These are phyloP conservation scores for Cheilosia impressa DNA, from an alignment of 2,888 invertebrate species.

Conservation along the genomic window DNA sequence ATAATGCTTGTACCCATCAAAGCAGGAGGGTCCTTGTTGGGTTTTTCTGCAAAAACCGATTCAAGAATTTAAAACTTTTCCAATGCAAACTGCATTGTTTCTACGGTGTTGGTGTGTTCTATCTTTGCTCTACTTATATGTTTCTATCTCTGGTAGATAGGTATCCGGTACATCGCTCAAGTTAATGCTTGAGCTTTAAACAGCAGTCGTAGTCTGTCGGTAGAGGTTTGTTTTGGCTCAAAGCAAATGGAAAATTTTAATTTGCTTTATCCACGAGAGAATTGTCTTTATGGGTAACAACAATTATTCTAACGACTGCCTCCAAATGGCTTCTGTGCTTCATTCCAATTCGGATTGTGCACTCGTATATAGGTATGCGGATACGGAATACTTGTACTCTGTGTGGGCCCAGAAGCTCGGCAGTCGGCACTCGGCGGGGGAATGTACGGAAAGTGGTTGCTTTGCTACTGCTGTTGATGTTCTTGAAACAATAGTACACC, in stretches of 20 bases:
- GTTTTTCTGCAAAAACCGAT: constrained; percentile 7
- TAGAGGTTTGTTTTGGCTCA: constrained; percentile 37
- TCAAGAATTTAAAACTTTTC: constrained; percentile 42
- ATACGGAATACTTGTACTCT: background rate
- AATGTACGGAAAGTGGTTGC: background rate
- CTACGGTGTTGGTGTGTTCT: constrained; percentile 9
- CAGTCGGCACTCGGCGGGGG: constrained; percentile 26
- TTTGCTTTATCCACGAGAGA: constrained; percentile 62
- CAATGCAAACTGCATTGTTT: constrained; percentile 19
- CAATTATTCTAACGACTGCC: constrained; percentile 70
- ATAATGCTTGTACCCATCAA: background rate
- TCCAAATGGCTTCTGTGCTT: constrained; percentile 53
- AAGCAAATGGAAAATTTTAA: constrained; percentile 69
- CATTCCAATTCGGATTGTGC: constrained; percentile 7
- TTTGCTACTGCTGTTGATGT: constrained; percentile 15
- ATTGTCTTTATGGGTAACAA: constrained; percentile 68
- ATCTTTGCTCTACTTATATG: constrained; percentile 2
- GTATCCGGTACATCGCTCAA: background rate
- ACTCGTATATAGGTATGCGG: background rate
- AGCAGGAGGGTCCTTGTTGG: constrained; percentile 11
- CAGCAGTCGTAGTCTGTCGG: background rate
- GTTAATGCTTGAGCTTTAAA: constrained; percentile 23
- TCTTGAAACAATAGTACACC: constrained; percentile 10
- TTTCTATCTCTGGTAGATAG: too few species aligned
- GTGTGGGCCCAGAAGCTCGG: background rate